Conservation (phyloP, 2,888 invertebrate genomes). For the Lepidocyrtinus sp. region DNA sequence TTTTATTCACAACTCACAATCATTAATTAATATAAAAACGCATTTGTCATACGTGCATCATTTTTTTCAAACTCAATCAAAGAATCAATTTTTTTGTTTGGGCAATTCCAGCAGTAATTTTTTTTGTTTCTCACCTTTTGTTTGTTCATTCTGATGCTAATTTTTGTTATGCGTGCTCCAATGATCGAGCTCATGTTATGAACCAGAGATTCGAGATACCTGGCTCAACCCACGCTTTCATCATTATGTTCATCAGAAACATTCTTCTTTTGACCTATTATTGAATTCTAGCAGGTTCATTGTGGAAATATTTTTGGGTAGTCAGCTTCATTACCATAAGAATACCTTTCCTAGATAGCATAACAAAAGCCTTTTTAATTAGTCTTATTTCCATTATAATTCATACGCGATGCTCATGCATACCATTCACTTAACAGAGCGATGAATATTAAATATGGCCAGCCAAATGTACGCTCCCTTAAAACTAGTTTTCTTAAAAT, state of each 20-base stretch:
- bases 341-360: slow-evolving; percentile 26
- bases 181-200: neutral
- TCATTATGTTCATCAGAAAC: slow-evolving; percentile 26
- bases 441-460: neutral
- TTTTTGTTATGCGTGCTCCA: slow-evolving; percentile 22
- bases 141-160: neutral
- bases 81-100: neutral
- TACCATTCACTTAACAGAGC: neutral
- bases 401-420: slow-evolving; percentile 41
- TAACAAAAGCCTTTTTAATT: slow-evolving; percentile 57
- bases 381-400: slow-evolving; percentile 58
- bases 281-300: slow-evolving; percentile 4
- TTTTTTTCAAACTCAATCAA: neutral
- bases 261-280: neutral
- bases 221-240: slow-evolving; percentile 52
- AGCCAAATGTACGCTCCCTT: neutral
- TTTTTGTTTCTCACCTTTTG: neutral
- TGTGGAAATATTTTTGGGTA: slow-evolving; percentile 32
- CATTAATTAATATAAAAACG: too few relatives aligned
- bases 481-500: neutral
- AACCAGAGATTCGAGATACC: slow-evolving; percentile 4
- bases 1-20: too few relatives aligned
- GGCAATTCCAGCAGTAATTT: neutral
- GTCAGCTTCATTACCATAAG: slow-evolving; percentile 52
- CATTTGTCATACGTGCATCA: neutral